phyloP scores from a whole-genome alignment of 1,140 invertebrate genomes.

The Pararge aegeria region DNA sequence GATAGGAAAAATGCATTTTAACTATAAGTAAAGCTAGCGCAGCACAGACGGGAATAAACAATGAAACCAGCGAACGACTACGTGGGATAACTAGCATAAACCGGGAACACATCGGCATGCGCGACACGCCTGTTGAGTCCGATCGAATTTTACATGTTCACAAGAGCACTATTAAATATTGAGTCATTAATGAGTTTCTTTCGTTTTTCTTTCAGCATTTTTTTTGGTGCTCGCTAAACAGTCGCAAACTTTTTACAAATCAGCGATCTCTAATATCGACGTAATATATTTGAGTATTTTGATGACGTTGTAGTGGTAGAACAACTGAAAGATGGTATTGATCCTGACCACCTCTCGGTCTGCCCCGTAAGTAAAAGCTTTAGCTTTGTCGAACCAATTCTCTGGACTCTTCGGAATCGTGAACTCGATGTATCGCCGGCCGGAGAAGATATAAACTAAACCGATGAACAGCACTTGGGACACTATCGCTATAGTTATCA shows the following conservation, averaged over 20 bases:
- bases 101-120: no score
- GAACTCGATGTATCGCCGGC: slow-evolving; percentile 50
- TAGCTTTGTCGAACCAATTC: slow-evolving; percentile 45
- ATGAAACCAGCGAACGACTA: no score
- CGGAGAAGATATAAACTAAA: slow-evolving; percentile 47
- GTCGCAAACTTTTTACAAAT: not conserved
- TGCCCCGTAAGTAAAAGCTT: slow-evolving; percentile 41
- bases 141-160: no score
- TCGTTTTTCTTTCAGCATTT: no score
- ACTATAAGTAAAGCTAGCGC: not conserved
- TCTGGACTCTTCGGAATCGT: slow-evolving; percentile 36
- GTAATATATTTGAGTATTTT: slow-evolving; percentile 47
- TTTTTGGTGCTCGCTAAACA: not conserved
- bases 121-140: no score
- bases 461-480: slow-evolving; percentile 44
- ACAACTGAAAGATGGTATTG: slow-evolving; percentile 43
- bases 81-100: no score
- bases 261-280: slow-evolving; percentile 4
- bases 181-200: no score
- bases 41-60: not conserved
- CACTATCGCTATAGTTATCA: slow-evolving; percentile 42
- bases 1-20: no score
- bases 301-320: slow-evolving; percentile 44
- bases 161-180: no score
- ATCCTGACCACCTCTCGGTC: slow-evolving; percentile 50